Evolutionary conservation across 92 coral and sea anemone species (phyloP).

Genomic region (Siderastrea radians): DNA sequence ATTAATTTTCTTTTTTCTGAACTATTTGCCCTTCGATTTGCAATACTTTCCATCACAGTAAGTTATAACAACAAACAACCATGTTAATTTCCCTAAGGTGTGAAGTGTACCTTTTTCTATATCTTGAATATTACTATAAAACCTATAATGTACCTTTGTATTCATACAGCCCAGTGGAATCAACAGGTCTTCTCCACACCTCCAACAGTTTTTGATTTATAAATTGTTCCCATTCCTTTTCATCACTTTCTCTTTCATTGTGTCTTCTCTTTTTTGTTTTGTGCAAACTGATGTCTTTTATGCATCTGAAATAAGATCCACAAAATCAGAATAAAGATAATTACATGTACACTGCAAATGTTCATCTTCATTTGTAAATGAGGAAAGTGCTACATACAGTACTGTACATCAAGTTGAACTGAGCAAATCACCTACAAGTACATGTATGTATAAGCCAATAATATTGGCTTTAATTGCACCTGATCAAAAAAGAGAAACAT

Average conservation of each 20-base stretch:
- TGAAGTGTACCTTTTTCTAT: neutral
- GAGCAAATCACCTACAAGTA: too few species aligned
- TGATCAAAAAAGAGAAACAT: too few species aligned
- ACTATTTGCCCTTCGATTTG: too few species aligned
- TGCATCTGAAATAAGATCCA: conserved; percentile 62
- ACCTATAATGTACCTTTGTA: conserved; percentile 82
- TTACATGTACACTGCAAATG: neutral
- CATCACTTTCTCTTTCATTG: conserved; percentile 32
- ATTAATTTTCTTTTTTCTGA: too few species aligned
- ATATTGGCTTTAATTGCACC: too few species aligned
- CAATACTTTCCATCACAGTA: too few species aligned
- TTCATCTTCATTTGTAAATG: neutral
- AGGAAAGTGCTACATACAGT: too few species aligned
- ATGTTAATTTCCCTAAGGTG: neutral
- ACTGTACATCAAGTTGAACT: too few species aligned
- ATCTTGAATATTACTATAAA: neutral
- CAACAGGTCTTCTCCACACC: conserved; percentile 92
- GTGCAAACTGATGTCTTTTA: conserved; percentile 62
- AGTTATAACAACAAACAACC: too few species aligned
- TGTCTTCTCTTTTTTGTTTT: conserved; percentile 64
- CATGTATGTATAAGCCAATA: too few species aligned
- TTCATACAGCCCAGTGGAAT: conserved; percentile 84
- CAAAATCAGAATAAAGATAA: neutral
- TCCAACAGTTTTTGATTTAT: conserved; percentile 83
- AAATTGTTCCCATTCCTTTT: conserved; percentile 84